phyloP scores from a whole-genome alignment of 2,888 invertebrate species.

The Gymnocheta viridis region DNA sequence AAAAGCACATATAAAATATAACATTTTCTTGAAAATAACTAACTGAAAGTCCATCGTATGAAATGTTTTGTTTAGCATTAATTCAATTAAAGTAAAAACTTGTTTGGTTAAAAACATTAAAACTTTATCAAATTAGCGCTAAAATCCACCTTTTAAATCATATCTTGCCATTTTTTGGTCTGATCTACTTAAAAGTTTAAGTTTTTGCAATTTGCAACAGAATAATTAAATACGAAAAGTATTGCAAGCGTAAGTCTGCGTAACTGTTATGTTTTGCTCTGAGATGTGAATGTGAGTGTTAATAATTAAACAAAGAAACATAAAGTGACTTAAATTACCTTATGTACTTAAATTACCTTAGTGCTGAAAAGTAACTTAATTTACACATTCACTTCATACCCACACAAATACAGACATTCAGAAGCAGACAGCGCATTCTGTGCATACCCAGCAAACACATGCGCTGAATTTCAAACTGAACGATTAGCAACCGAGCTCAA shows the following conservation, averaged over 20 bases:
- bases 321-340: conserved; percentile 39
- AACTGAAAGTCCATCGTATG: not conserved
- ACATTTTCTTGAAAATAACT: not conserved
- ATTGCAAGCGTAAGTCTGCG: not conserved
- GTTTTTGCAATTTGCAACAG: not conserved
- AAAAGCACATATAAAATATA: not conserved
- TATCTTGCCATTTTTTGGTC: conserved; percentile 1
- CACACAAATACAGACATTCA: not conserved
- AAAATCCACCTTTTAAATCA: not conserved
- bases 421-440: not conserved
- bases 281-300: not conserved
- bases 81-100: not conserved
- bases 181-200: not conserved
- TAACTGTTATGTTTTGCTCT: not conserved
- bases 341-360: no score
- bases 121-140: not conserved
- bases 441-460: not conserved
- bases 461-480: not conserved
- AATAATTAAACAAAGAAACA: conserved; percentile 30
- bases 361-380: conserved; percentile 51
- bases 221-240: conserved; percentile 22
- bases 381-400: conserved; percentile 27
- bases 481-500: not conserved
- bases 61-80: not conserved
- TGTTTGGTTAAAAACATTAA: not conserved